Evolutionary conservation across 2,888 invertebrate species (phyloP).

Genomic region (Phalera bucephala): DNA sequence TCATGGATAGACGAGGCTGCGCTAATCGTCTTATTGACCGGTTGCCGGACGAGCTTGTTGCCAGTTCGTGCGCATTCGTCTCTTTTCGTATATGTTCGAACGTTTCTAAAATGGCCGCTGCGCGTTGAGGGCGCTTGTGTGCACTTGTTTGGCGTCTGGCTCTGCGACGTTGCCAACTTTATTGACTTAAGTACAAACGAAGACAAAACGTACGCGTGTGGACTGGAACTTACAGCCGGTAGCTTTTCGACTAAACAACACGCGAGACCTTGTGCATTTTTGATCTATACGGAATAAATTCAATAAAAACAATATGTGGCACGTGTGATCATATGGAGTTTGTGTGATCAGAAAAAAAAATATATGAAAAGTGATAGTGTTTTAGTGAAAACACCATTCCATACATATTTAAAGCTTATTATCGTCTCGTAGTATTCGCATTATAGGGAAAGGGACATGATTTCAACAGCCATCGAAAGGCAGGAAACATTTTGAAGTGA

Average conservation of each 20-base stretch:
- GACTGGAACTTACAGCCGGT: constrained; percentile 76
- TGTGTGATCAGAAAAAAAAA: constrained; percentile 61
- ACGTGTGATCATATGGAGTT: constrained; percentile 53
- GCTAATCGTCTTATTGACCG: constrained; percentile 82
- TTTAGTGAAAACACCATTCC: constrained; percentile 36
- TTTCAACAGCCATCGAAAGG: constrained; percentile 44
- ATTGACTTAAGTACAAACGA: constrained; percentile 77
- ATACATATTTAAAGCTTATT: constrained; percentile 27
- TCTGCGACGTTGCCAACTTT: constrained; percentile 83
- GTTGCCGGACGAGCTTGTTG: constrained; percentile 77
- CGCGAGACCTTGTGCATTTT: constrained; percentile 48
- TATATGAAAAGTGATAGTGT: constrained; percentile 45
- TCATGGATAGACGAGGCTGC: constrained; percentile 59
- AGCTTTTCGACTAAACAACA: constrained; percentile 65
- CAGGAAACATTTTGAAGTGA: constrained; percentile 51
- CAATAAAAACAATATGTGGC: constrained; percentile 45
- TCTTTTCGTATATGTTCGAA: constrained; percentile 64
- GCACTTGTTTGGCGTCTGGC: constrained; percentile 80
- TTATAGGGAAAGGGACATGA: constrained; percentile 56
- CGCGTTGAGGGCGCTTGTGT: constrained; percentile 82
- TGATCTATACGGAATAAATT: constrained; percentile 30
- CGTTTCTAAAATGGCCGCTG: constrained; percentile 72
- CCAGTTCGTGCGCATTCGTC: constrained; percentile 74
- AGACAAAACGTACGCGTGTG: constrained; percentile 82
- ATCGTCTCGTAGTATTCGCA: constrained; percentile 22